phyloP scores from a whole-genome alignment of 2,888 invertebrate species.

The Drosophila percnosoma region DNA sequence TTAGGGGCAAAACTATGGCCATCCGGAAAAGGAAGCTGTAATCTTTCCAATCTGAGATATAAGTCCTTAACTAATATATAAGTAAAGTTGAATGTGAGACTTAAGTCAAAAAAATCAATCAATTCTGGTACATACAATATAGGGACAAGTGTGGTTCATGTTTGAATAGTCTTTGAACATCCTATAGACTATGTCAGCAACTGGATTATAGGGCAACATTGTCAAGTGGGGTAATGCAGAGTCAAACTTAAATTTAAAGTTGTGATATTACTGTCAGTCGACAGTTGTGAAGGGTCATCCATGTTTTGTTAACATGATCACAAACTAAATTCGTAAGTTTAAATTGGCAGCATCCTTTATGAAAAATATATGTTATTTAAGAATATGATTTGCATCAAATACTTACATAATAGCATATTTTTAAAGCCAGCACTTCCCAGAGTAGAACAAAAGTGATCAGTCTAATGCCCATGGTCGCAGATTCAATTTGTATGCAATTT shows the following conservation, averaged over 20 bases:
- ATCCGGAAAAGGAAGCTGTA: slow-evolving; percentile 21
- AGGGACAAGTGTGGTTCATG: slow-evolving; percentile 37
- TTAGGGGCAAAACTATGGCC: slow-evolving; percentile 6
- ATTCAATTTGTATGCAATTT: not conserved
- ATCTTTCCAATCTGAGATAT: not conserved
- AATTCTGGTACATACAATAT: slow-evolving; percentile 12
- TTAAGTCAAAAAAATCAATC: not conserved
- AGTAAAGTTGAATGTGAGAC: not conserved
- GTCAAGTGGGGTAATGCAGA: not conserved
- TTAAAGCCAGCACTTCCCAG: not conserved
- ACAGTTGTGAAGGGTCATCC: slow-evolving; percentile 9
- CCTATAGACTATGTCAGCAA: not conserved
- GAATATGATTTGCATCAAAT: not conserved
- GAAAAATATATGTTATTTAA: not conserved
- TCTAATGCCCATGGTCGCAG: not conserved
- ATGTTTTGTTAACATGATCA: slow-evolving; percentile 8
- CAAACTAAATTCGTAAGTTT: slow-evolving; percentile 31
- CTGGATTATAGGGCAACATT: slow-evolving; percentile 10
- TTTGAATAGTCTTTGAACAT: slow-evolving; percentile 13
- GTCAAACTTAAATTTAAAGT: slow-evolving; percentile 18
- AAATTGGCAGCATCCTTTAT: slow-evolving; percentile 14
- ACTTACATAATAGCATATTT: not conserved
- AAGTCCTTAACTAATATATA: not conserved
- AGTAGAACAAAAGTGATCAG: not conserved
- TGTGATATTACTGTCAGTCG: slow-evolving; percentile 27